Evolutionary conservation across 2,888 invertebrate species (phyloP).

Genomic region (Trachelus tabidus): DNA sequence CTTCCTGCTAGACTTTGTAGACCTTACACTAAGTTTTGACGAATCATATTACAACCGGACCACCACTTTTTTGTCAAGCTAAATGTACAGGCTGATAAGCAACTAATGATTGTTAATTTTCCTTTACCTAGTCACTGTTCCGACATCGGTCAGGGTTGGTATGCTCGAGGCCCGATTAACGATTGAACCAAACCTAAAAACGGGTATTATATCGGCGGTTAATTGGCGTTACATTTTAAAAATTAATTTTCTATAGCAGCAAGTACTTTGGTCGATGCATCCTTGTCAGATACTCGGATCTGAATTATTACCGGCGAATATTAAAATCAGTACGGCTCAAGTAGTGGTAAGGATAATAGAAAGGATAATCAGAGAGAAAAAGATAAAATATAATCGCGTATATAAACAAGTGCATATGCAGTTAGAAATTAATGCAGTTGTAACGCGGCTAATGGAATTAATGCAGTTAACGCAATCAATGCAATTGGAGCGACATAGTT

Average conservation of each 20-base stretch:
- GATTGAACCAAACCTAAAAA: conserved; percentile 76
- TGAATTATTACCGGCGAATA: neutral
- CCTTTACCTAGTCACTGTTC: conserved; percentile 79
- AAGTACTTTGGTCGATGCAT: neutral
- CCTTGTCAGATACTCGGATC: neutral
- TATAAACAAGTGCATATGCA: neutral
- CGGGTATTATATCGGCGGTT: conserved; percentile 36
- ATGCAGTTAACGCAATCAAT: conserved; percentile 51
- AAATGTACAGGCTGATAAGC: neutral
- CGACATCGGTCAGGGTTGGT: conserved; percentile 83
- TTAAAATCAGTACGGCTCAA: neutral
- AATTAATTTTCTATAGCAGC: neutral
- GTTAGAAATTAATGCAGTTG: conserved; percentile 3
- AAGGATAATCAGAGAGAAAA: neutral
- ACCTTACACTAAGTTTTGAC: neutral
- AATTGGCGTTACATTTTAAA: conserved; percentile 22
- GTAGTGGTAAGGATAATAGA: neutral
- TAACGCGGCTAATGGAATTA: neutral
- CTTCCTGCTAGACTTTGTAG: neutral
- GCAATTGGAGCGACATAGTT: conserved; percentile 31
- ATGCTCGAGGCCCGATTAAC: conserved; percentile 87
- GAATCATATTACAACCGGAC: neutral
- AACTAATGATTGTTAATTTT: conserved; percentile 46
- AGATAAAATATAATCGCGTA: neutral
- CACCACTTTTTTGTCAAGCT: neutral